phyloP scores from a whole-genome alignment of 2,888 invertebrate species.

The Gymnocheta viridis region DNA sequence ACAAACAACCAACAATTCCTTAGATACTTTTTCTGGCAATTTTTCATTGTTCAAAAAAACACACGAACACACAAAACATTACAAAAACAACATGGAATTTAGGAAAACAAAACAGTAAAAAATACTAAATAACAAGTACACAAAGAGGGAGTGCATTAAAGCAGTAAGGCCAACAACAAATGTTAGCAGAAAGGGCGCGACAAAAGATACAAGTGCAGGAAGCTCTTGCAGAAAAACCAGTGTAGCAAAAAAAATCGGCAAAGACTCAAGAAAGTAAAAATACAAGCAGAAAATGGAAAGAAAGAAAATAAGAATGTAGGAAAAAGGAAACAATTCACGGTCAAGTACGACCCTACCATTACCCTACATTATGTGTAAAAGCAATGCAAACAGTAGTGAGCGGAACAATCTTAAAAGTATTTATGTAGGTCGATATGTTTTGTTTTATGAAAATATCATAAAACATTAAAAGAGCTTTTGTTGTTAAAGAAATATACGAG shows the following conservation, averaged over 20 bases:
- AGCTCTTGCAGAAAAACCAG: constrained; percentile 54
- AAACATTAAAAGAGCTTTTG: background rate
- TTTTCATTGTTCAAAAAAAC: constrained; percentile 12
- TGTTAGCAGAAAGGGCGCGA: constrained; percentile 66
- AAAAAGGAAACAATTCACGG: constrained; percentile 60
- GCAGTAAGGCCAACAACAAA: constrained; percentile 33
- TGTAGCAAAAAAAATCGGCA: constrained; percentile 26
- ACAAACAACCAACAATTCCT: constrained; percentile 14
- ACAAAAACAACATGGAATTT: constrained; percentile 18
- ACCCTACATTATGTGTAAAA: constrained; percentile 46
- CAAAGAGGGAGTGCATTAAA: constrained; percentile 11
- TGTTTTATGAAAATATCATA: background rate
- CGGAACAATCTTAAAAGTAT: background rate
- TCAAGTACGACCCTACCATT: constrained; percentile 59
- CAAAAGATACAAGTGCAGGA: constrained; percentile 67
- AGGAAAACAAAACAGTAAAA: constrained; percentile 1
- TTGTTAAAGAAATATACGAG: background rate
- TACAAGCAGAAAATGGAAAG: constrained; percentile 18
- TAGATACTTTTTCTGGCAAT: constrained; percentile 1
- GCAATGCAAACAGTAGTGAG: background rate
- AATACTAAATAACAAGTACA: background rate
- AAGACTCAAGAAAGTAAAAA: constrained; percentile 22
- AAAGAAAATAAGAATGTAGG: constrained; percentile 22
- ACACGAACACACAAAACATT: background rate
- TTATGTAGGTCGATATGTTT: constrained; percentile 30